Evolutionary conservation across 2,797 vertebrate species (phyloP), one percentile per base, ranked within the genome.

Genomic region (Thaleichthys pacificus): DNA sequence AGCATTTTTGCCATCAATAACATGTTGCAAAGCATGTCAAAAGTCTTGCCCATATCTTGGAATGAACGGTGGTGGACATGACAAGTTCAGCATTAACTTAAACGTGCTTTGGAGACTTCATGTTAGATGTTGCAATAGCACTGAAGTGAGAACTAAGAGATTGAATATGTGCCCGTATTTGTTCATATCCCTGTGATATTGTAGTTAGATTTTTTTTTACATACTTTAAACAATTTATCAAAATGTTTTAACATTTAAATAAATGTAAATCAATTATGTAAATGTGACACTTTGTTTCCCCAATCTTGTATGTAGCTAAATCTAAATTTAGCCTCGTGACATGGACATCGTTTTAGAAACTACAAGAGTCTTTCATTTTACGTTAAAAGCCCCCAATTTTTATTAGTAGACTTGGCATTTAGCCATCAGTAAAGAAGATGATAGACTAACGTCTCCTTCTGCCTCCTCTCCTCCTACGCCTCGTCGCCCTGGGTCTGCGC

Each of bases 391-490:
- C 57, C n/a, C 21, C 32, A 19, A 56, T 56, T 56, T 58, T 22
- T 21, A 22, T 22, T 24, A 24, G n/a, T 8, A 22, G 57, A 11
- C 57, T 58, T 21, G 49, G 3, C 49, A 51, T 14, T 14, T 15
- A 14, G 49, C 49, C 12, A 51, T 51, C 57, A 22, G 57, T 58
- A 21, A 22, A 22, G 56, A 58, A n/a, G 3, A 9, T 22, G 57
- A 58, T 58, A 58, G 57, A n/a, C 57, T 58, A 58, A 58, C 57
- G 57, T 58, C 57, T 58, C 57, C 57, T 51, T 14, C 49, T 56
- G 19, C 54, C 54, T 21, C 1, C 54, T n/a, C 57, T 58, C 57
- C 21, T 58, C 57, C 21, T 58, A 58, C 57, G 57, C 4, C 57
- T 21, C 21, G 2, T 11, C 7, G n/a, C 21, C 56, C 56, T 57